phyloP scores from a whole-genome alignment of 2,113 vertebrate genomes.

The Capra hircus region DNA sequence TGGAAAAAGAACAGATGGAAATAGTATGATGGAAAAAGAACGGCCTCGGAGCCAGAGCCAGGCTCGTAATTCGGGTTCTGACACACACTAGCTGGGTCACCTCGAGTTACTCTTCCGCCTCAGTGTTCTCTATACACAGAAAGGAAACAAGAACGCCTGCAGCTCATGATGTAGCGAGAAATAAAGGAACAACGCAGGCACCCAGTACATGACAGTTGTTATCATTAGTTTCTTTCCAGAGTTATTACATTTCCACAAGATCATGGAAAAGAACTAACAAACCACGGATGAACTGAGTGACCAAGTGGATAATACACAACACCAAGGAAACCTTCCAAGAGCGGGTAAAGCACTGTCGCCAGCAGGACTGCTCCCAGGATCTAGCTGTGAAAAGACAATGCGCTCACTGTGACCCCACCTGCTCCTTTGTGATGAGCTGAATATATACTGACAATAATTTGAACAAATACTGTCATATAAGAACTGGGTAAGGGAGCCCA shows the following conservation, averaged over 20 bases:
- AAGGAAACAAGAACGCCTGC: neutral
- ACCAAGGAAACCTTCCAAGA: neutral
- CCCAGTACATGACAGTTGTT: neutral
- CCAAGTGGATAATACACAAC: neutral
- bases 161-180: neutral
- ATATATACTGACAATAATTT: neutral
- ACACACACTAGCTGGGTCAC: neutral
- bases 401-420: neutral
- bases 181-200: neutral
- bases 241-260: neutral
- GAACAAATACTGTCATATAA: neutral
- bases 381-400: neutral
- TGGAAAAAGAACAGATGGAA: neutral
- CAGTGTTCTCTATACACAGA: neutral
- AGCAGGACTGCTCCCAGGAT: neutral
- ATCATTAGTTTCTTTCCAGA: neutral
- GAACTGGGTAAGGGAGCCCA: neutral
- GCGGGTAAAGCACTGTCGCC: neutral
- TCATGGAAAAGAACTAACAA: neutral
- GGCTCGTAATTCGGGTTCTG: neutral
- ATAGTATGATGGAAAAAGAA: neutral
- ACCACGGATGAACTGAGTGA: neutral
- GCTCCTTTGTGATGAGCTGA: neutral
- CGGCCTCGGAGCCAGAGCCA: neutral
- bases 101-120: neutral